phyloP scores from a whole-genome alignment of 1,140 invertebrate species.

The Drosophila carrolli region DNA sequence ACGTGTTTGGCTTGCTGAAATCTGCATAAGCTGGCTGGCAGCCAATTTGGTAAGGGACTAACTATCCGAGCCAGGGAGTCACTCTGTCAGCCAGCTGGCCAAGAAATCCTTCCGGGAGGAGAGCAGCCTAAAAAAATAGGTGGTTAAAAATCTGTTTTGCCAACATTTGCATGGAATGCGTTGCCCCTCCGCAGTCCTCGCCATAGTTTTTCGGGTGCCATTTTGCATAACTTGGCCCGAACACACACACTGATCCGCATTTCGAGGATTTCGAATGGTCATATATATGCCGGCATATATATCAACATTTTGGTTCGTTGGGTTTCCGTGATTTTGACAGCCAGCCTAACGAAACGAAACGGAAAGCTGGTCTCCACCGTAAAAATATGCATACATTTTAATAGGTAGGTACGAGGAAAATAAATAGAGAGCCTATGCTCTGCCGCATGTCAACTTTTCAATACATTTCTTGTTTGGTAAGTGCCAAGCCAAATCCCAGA shows the following conservation, averaged over 20 bases:
- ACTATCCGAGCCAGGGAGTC: slow-evolving; percentile 59
- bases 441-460: slow-evolving; percentile 44
- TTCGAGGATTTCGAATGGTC: slow-evolving; percentile 27
- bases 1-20: slow-evolving; percentile 80
- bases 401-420: slow-evolving; percentile 33
- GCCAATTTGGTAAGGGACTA: slow-evolving; percentile 74
- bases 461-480: slow-evolving; percentile 8
- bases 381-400: slow-evolving; percentile 47
- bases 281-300: slow-evolving; percentile 49
- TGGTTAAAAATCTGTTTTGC: slow-evolving; percentile 78
- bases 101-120: slow-evolving; percentile 56
- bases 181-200: slow-evolving; percentile 30
- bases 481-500: slow-evolving; percentile 2
- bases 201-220: slow-evolving; percentile 59
- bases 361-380: slow-evolving; percentile 24
- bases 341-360: slow-evolving; percentile 52
- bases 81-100: slow-evolving; percentile 49
- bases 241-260: slow-evolving; percentile 38
- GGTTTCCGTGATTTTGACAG: slow-evolving; percentile 76
- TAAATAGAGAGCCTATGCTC: slow-evolving; percentile 35
- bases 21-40: slow-evolving; percentile 79
- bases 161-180: slow-evolving; percentile 79
- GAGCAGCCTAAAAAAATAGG: slow-evolving; percentile 51
- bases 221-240: slow-evolving; percentile 73
- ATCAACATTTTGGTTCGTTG: slow-evolving; percentile 79